Base-by-base conservation (phyloP, 1,140 invertebrate species). In the Macrosteles quadrilineatus region DNA sequence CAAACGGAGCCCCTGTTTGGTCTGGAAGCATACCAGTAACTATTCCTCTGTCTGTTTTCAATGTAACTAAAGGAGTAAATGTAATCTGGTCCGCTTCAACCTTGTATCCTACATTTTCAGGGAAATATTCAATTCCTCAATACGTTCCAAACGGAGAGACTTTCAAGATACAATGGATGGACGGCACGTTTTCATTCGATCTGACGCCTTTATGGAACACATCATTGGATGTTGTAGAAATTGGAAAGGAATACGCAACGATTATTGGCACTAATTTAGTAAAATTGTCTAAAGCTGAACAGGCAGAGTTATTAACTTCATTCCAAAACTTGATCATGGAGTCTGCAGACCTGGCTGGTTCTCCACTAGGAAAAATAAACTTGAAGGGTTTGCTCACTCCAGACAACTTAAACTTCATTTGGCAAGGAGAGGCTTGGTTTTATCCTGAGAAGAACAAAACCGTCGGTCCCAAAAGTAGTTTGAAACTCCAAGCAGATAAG, bases 351-450 rank as follows among this genome's bases (percentile, higher is more conserved):
- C 19, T 31, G 3, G 19, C 29, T n/a, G 59, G 29, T 1, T 32
- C 29, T 64, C 29, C 19, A 40, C 14, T 32, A 6, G 31, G 59
- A 3, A 32, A 11, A 19, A 40, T 64, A 40, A 32, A n/a, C 14
- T n/a, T 64, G 6, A 31, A 19, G 32, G 59, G 59, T 32, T 32
- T 19, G 2, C 9, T 32, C 6, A 32, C 59, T 19, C 59, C 59
- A 11, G 59, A 64, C 31, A 64, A 64, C 14, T 21, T 64, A 27
- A 31, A 19, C n/a, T 64, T 64, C n/a, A 23, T 32, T 2, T 64
- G 59, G 59, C 29, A 19, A 64, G 59, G 59, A 32, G 27, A 64
- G n/a, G 59, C 59, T 2, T 64, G 59, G 59, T 31, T 64, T 3
- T 32, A 64, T 32, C 30, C 29, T 19, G n/a, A 50, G 3, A 50